phyloP scores from a whole-genome alignment of 2,797 vertebrate genomes.

The Steatocranus sp. region DNA sequence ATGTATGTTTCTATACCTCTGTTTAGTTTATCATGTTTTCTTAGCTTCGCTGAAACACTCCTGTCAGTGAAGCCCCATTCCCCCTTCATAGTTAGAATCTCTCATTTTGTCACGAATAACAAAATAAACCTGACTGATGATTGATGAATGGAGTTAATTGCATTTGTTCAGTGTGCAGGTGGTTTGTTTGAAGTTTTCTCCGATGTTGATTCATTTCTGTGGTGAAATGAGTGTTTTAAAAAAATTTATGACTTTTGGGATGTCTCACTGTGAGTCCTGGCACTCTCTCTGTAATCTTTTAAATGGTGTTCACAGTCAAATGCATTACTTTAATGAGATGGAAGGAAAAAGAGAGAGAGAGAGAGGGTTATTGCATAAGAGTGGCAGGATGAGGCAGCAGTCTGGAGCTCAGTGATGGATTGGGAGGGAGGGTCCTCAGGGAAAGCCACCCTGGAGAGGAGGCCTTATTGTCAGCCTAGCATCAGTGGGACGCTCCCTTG shows the following conservation, averaged over 20 bases:
- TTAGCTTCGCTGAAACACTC: neutral
- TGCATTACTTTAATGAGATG: conserved; percentile 45
- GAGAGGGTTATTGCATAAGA: neutral
- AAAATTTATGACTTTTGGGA: neutral
- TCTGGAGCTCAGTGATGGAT: conserved; percentile 41
- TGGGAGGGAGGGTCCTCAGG: neutral
- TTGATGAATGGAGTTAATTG: neutral
- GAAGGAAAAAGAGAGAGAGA: neutral
- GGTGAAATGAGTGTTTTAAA: neutral
- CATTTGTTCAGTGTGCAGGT: neutral
- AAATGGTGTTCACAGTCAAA: conserved; percentile 14
- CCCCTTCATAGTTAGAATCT: neutral
- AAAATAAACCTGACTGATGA: neutral
- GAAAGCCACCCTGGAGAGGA: conserved; percentile 14
- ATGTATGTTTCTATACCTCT: neutral
- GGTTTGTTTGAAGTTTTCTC: neutral
- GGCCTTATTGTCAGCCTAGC: conserved; percentile 8
- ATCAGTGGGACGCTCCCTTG: conserved; percentile 14
- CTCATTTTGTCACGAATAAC: conserved; percentile 10
- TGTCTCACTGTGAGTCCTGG: neutral
- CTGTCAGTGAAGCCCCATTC: neutral
- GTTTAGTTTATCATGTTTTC: neutral
- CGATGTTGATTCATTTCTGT: neutral
- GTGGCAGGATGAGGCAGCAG: conserved; percentile 37
- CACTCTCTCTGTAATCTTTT: neutral